These are phyloP conservation scores for Coilia nasus DNA, from an alignment of 2,797 vertebrate species.

Conservation along the genomic window DNA sequence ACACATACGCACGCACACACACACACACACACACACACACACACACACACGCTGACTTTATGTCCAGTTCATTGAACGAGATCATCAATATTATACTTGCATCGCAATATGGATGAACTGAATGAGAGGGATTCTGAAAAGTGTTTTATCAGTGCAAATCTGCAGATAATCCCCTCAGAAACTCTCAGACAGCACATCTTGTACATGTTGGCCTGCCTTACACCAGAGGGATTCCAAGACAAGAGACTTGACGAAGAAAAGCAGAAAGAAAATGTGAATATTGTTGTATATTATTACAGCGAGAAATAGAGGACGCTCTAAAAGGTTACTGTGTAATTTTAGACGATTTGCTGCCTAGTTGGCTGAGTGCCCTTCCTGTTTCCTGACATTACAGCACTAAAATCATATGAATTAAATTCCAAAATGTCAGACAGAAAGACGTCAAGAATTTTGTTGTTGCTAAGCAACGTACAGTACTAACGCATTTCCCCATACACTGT, in stretches of 20 bases:
- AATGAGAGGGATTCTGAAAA: slow-evolving; percentile 15
- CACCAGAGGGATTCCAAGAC: not conserved
- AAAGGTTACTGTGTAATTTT: not conserved
- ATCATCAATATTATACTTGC: not conserved
- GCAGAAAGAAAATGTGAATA: not conserved
- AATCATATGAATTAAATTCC: not conserved
- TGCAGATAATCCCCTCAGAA: not conserved
- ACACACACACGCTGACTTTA: not conserved
- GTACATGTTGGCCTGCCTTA: not conserved
- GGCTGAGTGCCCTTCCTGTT: not conserved
- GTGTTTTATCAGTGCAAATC: not conserved
- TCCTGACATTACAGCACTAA: not conserved
- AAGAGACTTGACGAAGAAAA: not conserved
- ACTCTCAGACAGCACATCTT: not conserved
- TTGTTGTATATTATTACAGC: not conserved
- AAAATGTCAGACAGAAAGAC: not conserved
- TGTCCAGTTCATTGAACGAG: not conserved
- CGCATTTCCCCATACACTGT: no score
- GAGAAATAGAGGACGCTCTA: no score
- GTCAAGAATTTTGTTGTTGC: no score
- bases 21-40: not conserved
- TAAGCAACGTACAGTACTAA: no score
- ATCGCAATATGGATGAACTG: not conserved
- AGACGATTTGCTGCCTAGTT: not conserved
- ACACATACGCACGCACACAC: not conserved